Conservation (phyloP, 2,888 invertebrate species). For the Pheosia tremula region DNA sequence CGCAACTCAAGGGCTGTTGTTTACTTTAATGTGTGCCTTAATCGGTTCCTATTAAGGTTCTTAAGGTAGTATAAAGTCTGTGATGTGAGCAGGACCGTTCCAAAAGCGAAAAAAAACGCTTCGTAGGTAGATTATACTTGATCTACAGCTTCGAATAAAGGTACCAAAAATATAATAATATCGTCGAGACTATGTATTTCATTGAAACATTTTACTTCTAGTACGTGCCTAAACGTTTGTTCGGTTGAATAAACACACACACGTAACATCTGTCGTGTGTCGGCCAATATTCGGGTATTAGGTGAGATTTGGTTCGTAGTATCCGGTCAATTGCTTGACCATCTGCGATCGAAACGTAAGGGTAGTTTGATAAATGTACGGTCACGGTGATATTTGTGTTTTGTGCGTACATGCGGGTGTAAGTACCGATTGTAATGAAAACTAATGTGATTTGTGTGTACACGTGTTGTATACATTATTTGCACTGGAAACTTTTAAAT, state of each 20-base stretch:
- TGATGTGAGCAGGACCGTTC: too few relatives aligned
- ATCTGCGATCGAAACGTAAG: slow-evolving; percentile 56
- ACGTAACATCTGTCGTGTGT: slow-evolving; percentile 59
- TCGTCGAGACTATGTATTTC: not conserved
- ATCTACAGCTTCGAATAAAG: not conserved
- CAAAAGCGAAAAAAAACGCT: too few relatives aligned
- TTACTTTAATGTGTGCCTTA: too few relatives aligned
- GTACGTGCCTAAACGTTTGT: not conserved
- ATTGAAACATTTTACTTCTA: not conserved
- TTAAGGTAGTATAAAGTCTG: too few relatives aligned
- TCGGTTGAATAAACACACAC: slow-evolving; percentile 12
- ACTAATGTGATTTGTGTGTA: slow-evolving; percentile 6
- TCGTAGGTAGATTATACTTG: too few relatives aligned
- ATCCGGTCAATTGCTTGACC: slow-evolving; percentile 75
- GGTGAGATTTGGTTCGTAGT: slow-evolving; percentile 66
- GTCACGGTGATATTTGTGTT: slow-evolving; percentile 8
- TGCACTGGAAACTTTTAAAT: not conserved
- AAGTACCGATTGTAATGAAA: not conserved
- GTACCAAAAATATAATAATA: not conserved
- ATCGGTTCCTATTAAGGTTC: too few relatives aligned
- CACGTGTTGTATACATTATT: not conserved
- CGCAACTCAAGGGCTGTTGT: too few relatives aligned
- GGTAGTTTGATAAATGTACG: not conserved
- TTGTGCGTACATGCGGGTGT: slow-evolving; percentile 3
- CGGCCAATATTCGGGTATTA: slow-evolving; percentile 62